Base-by-base conservation (phyloP, 2,888 invertebrate genomes). In the Xanthia togata region DNA sequence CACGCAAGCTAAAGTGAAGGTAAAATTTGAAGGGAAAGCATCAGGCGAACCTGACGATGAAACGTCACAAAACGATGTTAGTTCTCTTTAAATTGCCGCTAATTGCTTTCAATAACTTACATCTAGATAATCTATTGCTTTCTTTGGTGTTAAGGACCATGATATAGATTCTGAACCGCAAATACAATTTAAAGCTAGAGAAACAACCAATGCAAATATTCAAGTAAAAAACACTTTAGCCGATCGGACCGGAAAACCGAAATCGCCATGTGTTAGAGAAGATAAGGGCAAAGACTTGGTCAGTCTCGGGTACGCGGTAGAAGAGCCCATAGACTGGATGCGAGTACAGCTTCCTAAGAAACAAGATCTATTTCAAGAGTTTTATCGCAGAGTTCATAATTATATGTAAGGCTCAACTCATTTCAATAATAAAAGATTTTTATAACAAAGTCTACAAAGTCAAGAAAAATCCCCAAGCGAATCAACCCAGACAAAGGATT, bases 361-460 rank as follows among this genome's bases (percentile, higher is more conserved):
- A 93, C 97, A 97, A 85, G 97, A 98, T 90, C 92, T 98, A 55
- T 97, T 97, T 92, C 96, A 97, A 88, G 97, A 98, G 89, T 95
- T 98, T 81, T 97, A 97, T 87, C 95, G 97, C 50, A 96, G 98
- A 83, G 97, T 98, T 81, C 97, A 97, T 63, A 97, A 97, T 92
- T 97, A 97, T 90, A 97, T 97, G 98, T 98, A 95, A 96, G 96
- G 87, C 70, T 71, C 4, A 23, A 44, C 6, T 55, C 38, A 26
- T 41, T 31, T 26, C 3, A 67, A 60, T 47, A n/a, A 14, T n/a
- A n/a, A n/a, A 38, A 47, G 12, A 23, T 14, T 23, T 23, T 31
- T 5, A 55, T 55, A 59, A 23, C 17, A 23, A 9, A 9, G 5
- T 8, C n/a, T 26, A 41, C 11, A 6, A 14, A 50, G 4, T 44